Conservation (phyloP, 2,113 vertebrate genomes). For the Ornithorhynchus anatinus region DNA sequence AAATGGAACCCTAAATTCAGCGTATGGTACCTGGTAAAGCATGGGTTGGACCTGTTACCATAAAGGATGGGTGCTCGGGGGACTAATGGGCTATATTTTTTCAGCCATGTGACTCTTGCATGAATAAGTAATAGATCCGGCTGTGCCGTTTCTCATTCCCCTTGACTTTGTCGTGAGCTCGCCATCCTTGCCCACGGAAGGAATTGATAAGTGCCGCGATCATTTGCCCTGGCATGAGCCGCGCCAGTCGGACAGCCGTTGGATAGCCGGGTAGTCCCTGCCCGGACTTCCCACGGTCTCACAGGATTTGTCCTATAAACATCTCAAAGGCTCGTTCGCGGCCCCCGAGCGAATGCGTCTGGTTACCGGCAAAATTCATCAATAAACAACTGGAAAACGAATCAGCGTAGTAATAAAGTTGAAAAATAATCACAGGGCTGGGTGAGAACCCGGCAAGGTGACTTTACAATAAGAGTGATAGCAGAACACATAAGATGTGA, state of each 20-base stretch:
- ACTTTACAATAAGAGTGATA: constrained; percentile 53
- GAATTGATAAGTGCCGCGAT: constrained; percentile 44
- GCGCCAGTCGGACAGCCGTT: constrained; percentile 18
- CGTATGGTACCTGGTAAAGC: not conserved
- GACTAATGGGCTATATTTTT: constrained; percentile 28
- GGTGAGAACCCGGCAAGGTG: constrained; percentile 57
- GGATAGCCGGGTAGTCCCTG: constrained; percentile 35
- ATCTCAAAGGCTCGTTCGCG: constrained; percentile 11
- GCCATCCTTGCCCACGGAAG: constrained; percentile 37
- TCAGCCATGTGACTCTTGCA: not conserved
- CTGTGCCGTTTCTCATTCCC: constrained; percentile 29
- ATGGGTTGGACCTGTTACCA: constrained; percentile 16
- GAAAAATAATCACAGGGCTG: constrained; percentile 39
- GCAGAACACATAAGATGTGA: constrained; percentile 58
- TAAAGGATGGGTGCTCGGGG: constrained; percentile 19
- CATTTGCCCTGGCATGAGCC: constrained; percentile 5
- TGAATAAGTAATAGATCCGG: constrained; percentile 50
- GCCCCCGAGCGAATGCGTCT: constrained; percentile 1
- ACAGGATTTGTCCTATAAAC: constrained; percentile 16
- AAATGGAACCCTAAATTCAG: not conserved
- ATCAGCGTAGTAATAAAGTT: constrained; percentile 39
- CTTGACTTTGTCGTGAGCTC: constrained; percentile 15
- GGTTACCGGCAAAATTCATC: constrained; percentile 32
- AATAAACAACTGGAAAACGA: constrained; percentile 45
- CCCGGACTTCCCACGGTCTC: constrained; percentile 4